phyloP scores from a whole-genome alignment of 2,797 vertebrate genomes.

The Pseudocheirus occidentalis region DNA sequence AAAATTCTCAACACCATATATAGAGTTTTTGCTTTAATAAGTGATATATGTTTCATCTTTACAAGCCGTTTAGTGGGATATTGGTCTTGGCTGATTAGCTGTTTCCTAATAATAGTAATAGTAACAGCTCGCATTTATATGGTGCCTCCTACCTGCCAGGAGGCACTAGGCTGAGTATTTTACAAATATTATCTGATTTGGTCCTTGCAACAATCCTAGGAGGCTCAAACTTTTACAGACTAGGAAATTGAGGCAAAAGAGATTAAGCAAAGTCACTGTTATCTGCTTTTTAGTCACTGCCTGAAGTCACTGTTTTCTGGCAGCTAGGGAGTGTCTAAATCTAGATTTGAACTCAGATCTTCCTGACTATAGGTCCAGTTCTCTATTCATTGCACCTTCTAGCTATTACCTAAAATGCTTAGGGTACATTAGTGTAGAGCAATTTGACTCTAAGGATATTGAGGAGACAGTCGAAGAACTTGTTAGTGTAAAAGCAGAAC shows the following conservation, averaged over 20 bases:
- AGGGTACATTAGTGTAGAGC: constrained; percentile 45
- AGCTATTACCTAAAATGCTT: constrained; percentile 49
- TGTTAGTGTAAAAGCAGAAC: constrained; percentile 46
- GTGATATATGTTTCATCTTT: background rate
- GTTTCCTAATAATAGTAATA: background rate
- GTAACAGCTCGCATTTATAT: background rate
- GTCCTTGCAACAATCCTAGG: background rate
- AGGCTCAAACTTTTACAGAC: background rate
- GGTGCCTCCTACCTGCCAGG: background rate
- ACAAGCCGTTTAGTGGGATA: constrained; percentile 41
- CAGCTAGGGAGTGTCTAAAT: background rate
- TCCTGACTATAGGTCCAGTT: background rate
- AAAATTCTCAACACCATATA: background rate
- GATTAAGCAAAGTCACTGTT: background rate
- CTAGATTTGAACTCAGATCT: background rate
- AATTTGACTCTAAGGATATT: constrained; percentile 27
- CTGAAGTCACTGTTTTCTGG: background rate
- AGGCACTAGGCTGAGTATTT: background rate
- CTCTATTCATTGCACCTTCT: background rate
- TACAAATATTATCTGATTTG: background rate
- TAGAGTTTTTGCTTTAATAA: constrained; percentile 26
- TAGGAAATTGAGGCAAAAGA: background rate
- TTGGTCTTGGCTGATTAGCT: constrained; percentile 48
- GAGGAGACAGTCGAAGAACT: constrained; percentile 39
- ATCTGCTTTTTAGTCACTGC: too few species aligned